phyloP scores from a whole-genome alignment of 2,113 vertebrate genomes.

The Syngnathus floridae region DNA sequence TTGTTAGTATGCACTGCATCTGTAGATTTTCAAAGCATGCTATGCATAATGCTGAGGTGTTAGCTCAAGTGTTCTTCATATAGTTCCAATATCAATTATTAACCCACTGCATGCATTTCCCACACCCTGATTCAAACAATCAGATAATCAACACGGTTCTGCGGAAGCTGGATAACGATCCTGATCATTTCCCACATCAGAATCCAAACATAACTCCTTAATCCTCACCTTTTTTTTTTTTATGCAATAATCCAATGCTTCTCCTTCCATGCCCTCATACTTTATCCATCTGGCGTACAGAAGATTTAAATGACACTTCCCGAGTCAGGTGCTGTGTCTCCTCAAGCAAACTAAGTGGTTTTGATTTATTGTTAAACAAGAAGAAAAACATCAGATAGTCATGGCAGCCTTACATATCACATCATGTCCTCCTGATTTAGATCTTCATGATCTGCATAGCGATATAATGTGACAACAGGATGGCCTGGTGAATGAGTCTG shows the following conservation, averaged over 20 bases:
- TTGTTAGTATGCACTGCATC: conserved; percentile 23
- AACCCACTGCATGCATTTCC: neutral
- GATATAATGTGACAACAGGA: neutral
- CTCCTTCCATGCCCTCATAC: neutral
- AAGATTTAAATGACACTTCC: neutral
- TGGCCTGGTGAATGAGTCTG: no score
- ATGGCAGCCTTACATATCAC: neutral
- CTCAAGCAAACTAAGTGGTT: neutral
- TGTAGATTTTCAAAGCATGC: conserved; percentile 36
- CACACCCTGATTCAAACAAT: no score
- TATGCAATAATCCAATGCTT: neutral
- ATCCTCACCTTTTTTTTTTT: no score
- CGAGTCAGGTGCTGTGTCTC: neutral
- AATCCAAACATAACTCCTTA: no score
- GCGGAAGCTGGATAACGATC: no score
- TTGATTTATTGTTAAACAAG: neutral
- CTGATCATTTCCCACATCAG: no score
- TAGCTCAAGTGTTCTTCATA: conserved; percentile 1
- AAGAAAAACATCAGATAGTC: neutral
- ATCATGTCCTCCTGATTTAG: neutral
- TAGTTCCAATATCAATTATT: conserved; percentile 26
- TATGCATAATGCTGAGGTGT: conserved; percentile 17
- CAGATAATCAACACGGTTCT: no score
- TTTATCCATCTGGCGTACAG: neutral
- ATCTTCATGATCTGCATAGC: neutral